Evolutionary conservation across 1,140 invertebrate genomes (phyloP), one percentile per base, ranked within the genome.

Genomic region (Cyclina sinensis): DNA sequence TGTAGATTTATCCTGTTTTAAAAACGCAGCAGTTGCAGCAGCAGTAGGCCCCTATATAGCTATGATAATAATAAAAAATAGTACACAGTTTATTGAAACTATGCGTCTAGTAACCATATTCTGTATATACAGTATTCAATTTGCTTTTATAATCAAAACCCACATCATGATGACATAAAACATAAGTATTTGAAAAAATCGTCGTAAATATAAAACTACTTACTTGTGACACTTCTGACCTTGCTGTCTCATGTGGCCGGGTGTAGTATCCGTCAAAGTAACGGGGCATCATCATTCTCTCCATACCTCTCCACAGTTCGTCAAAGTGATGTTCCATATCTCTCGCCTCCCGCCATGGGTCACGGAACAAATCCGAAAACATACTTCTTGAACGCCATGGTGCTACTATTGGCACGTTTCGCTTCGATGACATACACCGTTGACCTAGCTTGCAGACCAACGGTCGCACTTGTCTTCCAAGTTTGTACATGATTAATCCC

Each of bases 181-280:
- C n/a, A n/a, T n/a, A n/a, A n/a, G n/a, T n/a, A n/a, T n/a, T n/a
- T n/a, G n/a, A n/a, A n/a, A n/a, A n/a, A n/a, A n/a, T n/a, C n/a
- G n/a, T n/a, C n/a, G n/a, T n/a, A n/a, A n/a, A n/a, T n/a, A n/a
- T n/a, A n/a, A 0, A 35, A 79, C 16, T 43, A 37, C 32, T 16
- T 70, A 83, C 81, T 37, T 68, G 14, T 1, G 81, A 65, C 81
- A 83, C 81, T 24, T 83, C 57, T 2, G 39, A 46, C 24, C 37
- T n/a, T 2, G 62, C 81, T 35, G 62, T 35, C 16, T 37, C 59
- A n/a, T 35, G 35, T 27, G 81, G 81, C 48, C 81, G 35, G 0
- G n/a, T 27, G 12, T 83, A 83, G 27, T 46, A 48, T 16, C 39
- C 27, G 0, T 83, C 81, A 43, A 39, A 83, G 11, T 16, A 4